Evolutionary conservation across 2,113 vertebrate genomes (phyloP).

Genomic region (Trogon melanurus): DNA sequence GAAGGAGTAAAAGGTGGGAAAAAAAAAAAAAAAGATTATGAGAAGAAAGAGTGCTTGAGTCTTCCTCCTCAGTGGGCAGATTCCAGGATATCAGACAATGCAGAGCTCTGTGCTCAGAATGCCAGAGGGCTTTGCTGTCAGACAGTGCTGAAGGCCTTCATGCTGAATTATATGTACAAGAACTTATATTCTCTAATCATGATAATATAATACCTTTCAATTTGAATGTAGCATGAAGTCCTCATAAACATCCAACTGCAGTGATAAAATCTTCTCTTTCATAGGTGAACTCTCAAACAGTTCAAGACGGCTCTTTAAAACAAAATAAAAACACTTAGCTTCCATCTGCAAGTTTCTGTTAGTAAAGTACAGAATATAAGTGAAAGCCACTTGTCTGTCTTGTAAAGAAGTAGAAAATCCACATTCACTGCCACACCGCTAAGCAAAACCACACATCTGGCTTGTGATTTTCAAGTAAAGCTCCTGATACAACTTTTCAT

Average conservation of each 20-base stretch:
- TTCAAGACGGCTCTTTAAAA: neutral
- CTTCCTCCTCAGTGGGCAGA: neutral
- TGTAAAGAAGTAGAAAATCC: neutral
- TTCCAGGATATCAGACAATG: neutral
- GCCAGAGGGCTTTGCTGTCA: neutral
- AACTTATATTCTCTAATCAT: neutral
- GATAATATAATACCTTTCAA: neutral
- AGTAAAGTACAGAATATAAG: neutral
- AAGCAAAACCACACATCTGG: neutral
- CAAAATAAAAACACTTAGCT: neutral
- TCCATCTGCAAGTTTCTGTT: neutral
- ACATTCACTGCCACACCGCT: neutral
- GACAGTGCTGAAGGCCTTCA: neutral
- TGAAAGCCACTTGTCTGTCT: neutral
- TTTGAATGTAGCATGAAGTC: neutral
- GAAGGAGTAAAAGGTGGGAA: neutral
- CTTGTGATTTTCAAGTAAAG: neutral
- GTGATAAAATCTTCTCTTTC: neutral
- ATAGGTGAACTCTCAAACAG: neutral
- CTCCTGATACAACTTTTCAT: neutral
- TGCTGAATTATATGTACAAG: neutral
- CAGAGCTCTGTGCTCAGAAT: neutral
- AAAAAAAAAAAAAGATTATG: neutral
- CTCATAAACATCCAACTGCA: neutral
- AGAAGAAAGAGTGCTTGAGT: neutral